These are phyloP conservation scores for Mareca strepera DNA, from an alignment of 2,797 vertebrate species.

Conservation along the genomic window DNA sequence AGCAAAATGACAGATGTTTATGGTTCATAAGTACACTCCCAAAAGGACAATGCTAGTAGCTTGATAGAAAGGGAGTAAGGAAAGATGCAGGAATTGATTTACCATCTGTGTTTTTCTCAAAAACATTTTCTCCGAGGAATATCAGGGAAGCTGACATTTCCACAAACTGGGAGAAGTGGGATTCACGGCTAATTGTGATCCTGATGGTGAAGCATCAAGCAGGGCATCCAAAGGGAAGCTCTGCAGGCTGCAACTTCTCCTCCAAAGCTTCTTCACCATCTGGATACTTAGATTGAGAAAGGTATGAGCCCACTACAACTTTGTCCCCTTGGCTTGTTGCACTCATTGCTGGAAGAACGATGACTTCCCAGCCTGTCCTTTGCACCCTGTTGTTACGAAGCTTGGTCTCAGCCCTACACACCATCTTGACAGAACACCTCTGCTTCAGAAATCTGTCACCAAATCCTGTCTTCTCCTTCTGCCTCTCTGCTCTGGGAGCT, in stretches of 20 bases:
- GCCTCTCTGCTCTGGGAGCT: background rate
- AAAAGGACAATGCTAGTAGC: constrained; percentile 27
- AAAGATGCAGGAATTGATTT: constrained; percentile 38
- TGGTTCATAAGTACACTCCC: constrained; percentile 47
- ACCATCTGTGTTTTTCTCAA: constrained; percentile 57
- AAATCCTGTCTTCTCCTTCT: background rate
- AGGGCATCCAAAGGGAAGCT: background rate
- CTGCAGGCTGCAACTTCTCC: background rate
- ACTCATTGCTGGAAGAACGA: fast-evolving
- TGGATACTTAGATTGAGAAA: fast-evolving
- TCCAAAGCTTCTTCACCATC: background rate
- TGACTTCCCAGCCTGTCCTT: background rate
- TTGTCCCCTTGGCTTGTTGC: background rate
- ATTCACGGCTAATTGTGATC: background rate
- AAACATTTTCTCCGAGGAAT: background rate
- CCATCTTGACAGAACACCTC: background rate
- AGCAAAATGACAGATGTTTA: constrained; percentile 52
- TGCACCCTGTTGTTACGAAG: no score
- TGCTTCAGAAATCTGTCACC: background rate
- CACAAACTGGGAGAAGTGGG: background rate
- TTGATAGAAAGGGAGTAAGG: background rate
- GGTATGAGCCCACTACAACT: fast-evolving
- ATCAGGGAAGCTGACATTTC: constrained; percentile 42
- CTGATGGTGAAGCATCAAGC: background rate
- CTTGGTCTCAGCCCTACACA: background rate